These are phyloP conservation scores for Mormoops blainvillei DNA, from an alignment of 2,113 vertebrate genomes.

Conservation along the genomic window DNA sequence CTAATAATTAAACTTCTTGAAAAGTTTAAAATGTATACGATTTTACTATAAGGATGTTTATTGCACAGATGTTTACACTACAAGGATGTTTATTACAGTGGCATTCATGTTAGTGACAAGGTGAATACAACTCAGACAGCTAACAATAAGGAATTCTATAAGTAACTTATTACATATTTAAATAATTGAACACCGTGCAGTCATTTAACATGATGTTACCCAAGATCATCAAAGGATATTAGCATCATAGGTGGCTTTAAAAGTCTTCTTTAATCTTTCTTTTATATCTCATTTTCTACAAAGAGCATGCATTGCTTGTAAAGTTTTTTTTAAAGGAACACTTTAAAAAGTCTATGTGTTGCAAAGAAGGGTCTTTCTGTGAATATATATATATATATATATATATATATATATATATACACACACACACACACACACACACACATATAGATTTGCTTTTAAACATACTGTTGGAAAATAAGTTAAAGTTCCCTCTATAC, in stretches of 20 bases:
- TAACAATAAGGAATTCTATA: not conserved
- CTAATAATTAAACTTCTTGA: not conserved
- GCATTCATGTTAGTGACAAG: not conserved
- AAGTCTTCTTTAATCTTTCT: not conserved
- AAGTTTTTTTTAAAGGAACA: not conserved
- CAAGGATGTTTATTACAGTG: not conserved
- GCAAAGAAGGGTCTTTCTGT: not conserved
- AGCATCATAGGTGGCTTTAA: not conserved
- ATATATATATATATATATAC: not conserved
- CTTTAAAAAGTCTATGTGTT: not conserved
- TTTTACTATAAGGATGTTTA: not conserved
- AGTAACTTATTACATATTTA: not conserved
- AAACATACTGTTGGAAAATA: not conserved
- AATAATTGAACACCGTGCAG: not conserved
- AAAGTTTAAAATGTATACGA: not conserved
- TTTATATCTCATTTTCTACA: not conserved
- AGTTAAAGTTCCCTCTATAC: not conserved
- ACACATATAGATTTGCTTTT: too few relatives aligned
- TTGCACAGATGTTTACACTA: not conserved
- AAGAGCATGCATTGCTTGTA: not conserved
- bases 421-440: not conserved
- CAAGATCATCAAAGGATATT: not conserved
- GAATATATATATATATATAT: too few relatives aligned
- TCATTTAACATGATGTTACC: not conserved
- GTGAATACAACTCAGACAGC: not conserved